These are phyloP conservation scores for Arremon aurantiirostris DNA, from an alignment of 2,797 vertebrate species.

Conservation along the genomic window DNA sequence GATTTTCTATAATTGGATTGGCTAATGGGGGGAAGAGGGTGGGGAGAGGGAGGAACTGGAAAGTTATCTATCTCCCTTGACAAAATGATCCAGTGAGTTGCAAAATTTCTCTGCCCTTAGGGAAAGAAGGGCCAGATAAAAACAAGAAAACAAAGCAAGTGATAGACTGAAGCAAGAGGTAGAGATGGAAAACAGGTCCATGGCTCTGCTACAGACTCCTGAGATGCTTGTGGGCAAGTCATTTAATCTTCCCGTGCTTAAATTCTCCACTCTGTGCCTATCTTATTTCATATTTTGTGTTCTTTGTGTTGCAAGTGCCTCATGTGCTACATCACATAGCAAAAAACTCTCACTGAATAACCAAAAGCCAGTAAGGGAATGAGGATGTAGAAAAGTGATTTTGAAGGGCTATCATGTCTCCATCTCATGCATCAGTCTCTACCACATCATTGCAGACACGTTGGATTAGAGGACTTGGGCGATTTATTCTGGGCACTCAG, in stretches of 20 bases:
- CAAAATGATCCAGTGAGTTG: slow-evolving; percentile 50
- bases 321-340: neutral
- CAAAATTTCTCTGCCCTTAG: slow-evolving; percentile 25
- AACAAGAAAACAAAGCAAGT: slow-evolving; percentile 46
- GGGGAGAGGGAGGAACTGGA: slow-evolving; percentile 23
- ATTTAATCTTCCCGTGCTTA: neutral
- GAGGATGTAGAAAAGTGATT: neutral
- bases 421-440: neutral
- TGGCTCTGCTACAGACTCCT: neutral
- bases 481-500: neutral
- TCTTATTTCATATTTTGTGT: neutral
- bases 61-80: slow-evolving; percentile 57
- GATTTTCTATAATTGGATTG: slow-evolving; percentile 72
- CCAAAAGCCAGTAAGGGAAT: neutral
- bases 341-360: neutral
- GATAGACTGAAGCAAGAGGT: slow-evolving; percentile 16
- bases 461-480: neutral
- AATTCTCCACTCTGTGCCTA: neutral
- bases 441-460: neutral
- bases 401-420: neutral
- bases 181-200: neutral
- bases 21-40: slow-evolving; percentile 52
- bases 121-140: slow-evolving; percentile 27
- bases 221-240: neutral
- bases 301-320: neutral